Base-by-base conservation (phyloP, 2,797 vertebrate genomes). In the Otolemur crassicaudatus region DNA sequence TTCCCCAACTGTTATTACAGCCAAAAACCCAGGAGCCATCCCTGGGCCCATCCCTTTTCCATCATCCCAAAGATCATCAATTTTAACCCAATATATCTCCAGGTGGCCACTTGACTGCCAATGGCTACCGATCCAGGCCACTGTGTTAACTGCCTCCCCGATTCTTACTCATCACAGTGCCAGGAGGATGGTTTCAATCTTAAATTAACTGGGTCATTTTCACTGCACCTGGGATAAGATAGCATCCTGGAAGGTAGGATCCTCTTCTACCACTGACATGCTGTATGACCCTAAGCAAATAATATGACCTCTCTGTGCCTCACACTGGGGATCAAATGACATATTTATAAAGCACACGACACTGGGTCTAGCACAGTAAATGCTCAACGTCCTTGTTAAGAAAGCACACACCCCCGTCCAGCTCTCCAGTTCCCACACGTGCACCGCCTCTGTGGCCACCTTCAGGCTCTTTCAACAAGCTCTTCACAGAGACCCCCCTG, bases 321-420 rank as follows among this genome's bases (percentile, higher is more conserved):
- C 37, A 5, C 1, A 5, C 11, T 2, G 25, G 40, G n/a, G 75
- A 25, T 22, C 29, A 1, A 23, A 58, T 3, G 2, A 58, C 77
- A 1, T 1, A 8, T 1, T 3, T 4, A 37, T 2, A 7, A n/a
- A 75, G 65, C 29, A 10, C 14, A 3, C 0, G 4, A 63, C 8
- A 17, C 6, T 4, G 22, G 0, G 43, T 29, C 31, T 2, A 16
- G 20, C 5, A 0, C 7, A 0, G 65, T 9, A 16, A 49, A 8
- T 0, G 27, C 65, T 20, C 29, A 0, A 8, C 17, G 46, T 5
- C 1, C 1, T 0, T 4, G 34, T 37, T 6, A 11, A 31, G 1
- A 2, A 20, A 25, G 17, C 2, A 4, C 19, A 12, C 1, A 31
- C 23, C 22, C 31, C 1, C 0, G 9, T 34, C n/a, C 22, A 0